These are phyloP conservation scores for Aphelinus certus DNA, from an alignment of 1,140 invertebrate species.

Conservation along the genomic window DNA sequence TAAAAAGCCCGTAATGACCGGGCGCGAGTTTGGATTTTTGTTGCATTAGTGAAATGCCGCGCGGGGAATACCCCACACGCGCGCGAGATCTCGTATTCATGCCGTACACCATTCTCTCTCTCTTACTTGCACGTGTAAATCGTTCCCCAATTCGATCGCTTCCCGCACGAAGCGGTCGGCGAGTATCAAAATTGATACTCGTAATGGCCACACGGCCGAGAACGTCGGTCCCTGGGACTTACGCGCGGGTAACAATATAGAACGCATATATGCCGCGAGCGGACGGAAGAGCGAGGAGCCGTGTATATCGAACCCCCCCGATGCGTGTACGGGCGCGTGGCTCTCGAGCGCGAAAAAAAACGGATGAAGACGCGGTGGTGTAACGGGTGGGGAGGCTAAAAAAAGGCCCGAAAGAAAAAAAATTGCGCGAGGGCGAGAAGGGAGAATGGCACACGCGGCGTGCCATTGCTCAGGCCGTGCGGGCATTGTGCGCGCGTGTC, in stretches of 20 bases:
- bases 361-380: slow-evolving; percentile 38
- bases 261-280: not conserved
- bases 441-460: slow-evolving; percentile 41
- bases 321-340: no score
- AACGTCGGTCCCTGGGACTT: no score
- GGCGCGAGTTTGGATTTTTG: slow-evolving; percentile 27
- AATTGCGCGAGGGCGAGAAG: slow-evolving; percentile 32
- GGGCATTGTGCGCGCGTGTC: slow-evolving; percentile 29
- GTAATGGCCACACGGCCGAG: slow-evolving; percentile 53
- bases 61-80: not conserved
- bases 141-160: slow-evolving; percentile 20
- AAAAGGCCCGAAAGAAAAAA: slow-evolving; percentile 40
- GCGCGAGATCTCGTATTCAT: not conserved
- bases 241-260: no score
- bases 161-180: not conserved
- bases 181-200: slow-evolving; percentile 62
- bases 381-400: slow-evolving; percentile 19
- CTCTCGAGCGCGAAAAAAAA: slow-evolving; percentile 30
- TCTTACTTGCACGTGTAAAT: slow-evolving; percentile 5
- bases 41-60: not conserved
- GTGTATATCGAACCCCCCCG: no score
- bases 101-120: no score
- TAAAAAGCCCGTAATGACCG: slow-evolving; percentile 11
- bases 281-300: not conserved
- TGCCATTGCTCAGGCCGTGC: slow-evolving; percentile 1